Conservation (phyloP, 2,113 vertebrate species). For the Rhinoptilus africanus region DNA sequence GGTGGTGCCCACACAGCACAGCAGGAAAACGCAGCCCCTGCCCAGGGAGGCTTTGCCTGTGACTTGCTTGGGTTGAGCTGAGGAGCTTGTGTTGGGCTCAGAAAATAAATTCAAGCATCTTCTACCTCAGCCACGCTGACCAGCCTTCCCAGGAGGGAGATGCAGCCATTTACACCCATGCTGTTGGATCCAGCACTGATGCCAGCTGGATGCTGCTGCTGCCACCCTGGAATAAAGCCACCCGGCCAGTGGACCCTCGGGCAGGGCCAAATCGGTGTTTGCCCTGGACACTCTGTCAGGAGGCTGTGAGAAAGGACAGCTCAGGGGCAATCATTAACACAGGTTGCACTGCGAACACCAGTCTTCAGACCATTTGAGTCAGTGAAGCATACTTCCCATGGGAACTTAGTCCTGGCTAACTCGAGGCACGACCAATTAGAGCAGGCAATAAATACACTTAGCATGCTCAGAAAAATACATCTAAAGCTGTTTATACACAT, state of each 20-base stretch:
- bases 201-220: neutral
- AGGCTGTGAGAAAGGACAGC: conserved; percentile 18
- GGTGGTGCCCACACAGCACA: neutral
- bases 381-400: conserved; percentile 46
- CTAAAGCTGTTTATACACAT: conserved; percentile 60
- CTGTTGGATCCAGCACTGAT: neutral
- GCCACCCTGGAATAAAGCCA: neutral
- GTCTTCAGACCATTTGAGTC: conserved; percentile 3
- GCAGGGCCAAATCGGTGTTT: neutral
- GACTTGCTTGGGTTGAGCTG: neutral
- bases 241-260: neutral
- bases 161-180: neutral
- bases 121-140: neutral
- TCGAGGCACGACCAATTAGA: conserved; percentile 45
- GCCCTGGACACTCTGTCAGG: neutral
- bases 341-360: neutral
- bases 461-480: conserved; percentile 54
- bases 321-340: conserved; percentile 31
- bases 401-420: conserved; percentile 56
- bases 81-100: neutral
- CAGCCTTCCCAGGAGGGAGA: neutral
- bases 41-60: neutral
- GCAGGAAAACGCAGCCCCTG: neutral
- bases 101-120: neutral
- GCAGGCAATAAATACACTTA: conserved; percentile 60